Evolutionary conservation across 2,797 vertebrate genomes (phyloP).

Genomic region (Catostomus latipinnis): DNA sequence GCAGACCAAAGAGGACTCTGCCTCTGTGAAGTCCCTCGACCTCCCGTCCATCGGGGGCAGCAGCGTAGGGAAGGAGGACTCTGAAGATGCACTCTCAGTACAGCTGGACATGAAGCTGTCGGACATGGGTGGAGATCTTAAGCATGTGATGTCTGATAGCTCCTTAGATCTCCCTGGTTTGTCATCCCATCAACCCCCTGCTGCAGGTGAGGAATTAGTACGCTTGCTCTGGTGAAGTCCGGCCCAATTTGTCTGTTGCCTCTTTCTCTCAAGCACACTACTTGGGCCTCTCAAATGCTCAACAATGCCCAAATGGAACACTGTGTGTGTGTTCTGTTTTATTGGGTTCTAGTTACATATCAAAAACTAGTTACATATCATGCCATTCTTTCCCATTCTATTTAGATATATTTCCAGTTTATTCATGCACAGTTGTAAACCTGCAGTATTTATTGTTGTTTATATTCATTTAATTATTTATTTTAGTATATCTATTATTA

Average conservation of each 20-base stretch:
- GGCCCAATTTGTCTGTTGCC: neutral
- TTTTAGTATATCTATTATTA: conserved; percentile 16
- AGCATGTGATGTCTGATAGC: conserved; percentile 99
- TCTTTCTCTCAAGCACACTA: conserved; percentile 14
- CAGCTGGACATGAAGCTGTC: conserved; percentile 99
- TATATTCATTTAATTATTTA: conserved; percentile 38
- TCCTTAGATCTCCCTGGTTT: conserved; percentile 98
- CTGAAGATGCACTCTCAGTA: conserved; percentile 95
- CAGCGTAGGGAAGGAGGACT: conserved; percentile 96
- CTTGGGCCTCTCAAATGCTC: conserved; percentile 35
- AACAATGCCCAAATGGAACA: conserved; percentile 25
- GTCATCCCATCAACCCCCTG: conserved; percentile 94
- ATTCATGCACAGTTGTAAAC: conserved; percentile 26
- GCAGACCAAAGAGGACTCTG: conserved; percentile 95
- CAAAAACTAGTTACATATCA: conserved; percentile 37
- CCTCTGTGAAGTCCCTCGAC: conserved; percentile 96
- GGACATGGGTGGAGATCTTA: conserved; percentile 97
- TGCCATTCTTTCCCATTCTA: conserved; percentile 58
- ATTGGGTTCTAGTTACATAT: conserved; percentile 25
- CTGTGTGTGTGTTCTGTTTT: conserved; percentile 22
- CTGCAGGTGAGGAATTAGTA: conserved; percentile 99
- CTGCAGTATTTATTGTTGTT: conserved; percentile 52
- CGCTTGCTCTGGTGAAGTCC: conserved; percentile 95
- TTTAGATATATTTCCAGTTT: conserved; percentile 24
- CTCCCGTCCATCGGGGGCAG: conserved; percentile 97